Evolutionary conservation across 2,797 vertebrate genomes (phyloP).

Genomic region (Brachyalestes nurse): DNA sequence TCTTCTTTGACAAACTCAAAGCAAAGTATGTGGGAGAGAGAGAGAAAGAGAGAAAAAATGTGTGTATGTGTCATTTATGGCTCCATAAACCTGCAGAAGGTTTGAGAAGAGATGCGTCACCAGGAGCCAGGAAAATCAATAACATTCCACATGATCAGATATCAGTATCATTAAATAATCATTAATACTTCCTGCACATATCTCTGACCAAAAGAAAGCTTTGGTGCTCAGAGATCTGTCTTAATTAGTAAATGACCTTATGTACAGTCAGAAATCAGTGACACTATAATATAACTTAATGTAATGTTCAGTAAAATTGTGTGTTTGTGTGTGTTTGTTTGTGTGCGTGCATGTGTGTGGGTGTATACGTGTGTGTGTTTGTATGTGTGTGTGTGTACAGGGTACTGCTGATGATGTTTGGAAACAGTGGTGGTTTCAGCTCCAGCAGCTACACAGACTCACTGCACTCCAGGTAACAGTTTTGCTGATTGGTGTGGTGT

Average conservation of each 20-base stretch:
- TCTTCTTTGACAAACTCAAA: too few species aligned
- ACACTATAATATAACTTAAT: background rate
- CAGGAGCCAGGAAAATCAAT: background rate
- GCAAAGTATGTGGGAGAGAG: too few species aligned
- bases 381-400: background rate
- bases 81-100: conserved; percentile 23
- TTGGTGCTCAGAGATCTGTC: too few species aligned
- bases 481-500: background rate
- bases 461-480: conserved; percentile 66
- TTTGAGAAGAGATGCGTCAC: background rate
- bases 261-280: background rate
- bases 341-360: background rate
- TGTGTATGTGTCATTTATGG: conserved; percentile 16
- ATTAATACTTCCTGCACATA: too few species aligned
- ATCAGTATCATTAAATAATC: background rate
- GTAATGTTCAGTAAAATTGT: too few species aligned
- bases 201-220: too few species aligned
- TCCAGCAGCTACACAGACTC: conserved; percentile 69
- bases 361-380: conserved; percentile 5
- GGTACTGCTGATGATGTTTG: conserved; percentile 62
- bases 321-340: too few species aligned
- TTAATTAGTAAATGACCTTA: too few species aligned
- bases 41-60: background rate
- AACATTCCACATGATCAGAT: background rate
- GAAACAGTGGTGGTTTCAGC: conserved; percentile 61